phyloP scores from a whole-genome alignment of 2,797 vertebrate species.

The Alcedo quadribrachys region DNA sequence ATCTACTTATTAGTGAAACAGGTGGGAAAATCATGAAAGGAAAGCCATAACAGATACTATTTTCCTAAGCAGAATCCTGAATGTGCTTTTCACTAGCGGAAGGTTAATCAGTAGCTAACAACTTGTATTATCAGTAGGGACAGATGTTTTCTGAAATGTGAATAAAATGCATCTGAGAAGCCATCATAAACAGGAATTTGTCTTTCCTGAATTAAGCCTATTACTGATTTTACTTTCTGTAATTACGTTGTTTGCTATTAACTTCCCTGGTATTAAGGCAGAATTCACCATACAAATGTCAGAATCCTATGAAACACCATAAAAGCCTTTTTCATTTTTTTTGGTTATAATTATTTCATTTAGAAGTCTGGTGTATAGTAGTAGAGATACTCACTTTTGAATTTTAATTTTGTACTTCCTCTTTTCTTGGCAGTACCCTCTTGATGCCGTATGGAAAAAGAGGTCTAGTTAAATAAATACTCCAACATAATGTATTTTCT shows the following conservation, averaged over 20 bases:
- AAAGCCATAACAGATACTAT: neutral
- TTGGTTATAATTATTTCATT: neutral
- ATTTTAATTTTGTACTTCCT: neutral
- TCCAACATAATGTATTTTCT: neutral
- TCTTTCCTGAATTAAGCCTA: slow-evolving; percentile 4
- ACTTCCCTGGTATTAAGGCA: neutral
- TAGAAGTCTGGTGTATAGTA: neutral
- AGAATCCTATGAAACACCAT: neutral
- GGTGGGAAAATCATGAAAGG: neutral
- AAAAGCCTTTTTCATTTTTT: neutral
- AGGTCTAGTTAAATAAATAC: neutral
- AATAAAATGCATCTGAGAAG: slow-evolving; percentile 12
- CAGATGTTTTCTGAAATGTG: slow-evolving; percentile 43
- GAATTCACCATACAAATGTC: neutral
- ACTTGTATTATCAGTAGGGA: neutral
- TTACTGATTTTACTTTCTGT: neutral
- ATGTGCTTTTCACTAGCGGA: neutral
- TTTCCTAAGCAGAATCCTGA: neutral
- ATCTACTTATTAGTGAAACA: neutral
- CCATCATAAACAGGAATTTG: slow-evolving; percentile 5
- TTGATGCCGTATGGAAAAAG: neutral
- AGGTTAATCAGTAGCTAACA: neutral
- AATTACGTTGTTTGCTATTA: neutral
- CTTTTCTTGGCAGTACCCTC: neutral
- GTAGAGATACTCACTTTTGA: neutral